Evolutionary conservation across 2,888 invertebrate species (phyloP), one percentile per base, ranked within the genome.

Genomic region (Caenorhabditis becei): DNA sequence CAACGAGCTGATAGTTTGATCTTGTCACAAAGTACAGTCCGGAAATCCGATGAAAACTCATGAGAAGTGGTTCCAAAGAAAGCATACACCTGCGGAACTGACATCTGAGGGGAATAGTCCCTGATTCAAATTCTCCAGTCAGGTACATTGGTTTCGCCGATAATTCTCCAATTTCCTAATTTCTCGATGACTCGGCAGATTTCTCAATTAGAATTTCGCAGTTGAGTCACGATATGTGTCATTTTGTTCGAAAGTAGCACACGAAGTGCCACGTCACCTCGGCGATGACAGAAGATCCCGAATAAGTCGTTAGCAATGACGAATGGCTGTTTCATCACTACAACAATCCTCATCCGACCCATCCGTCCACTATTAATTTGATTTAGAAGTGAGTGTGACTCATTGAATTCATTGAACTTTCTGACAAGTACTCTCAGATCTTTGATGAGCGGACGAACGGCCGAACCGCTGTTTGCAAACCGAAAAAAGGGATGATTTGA

Each of bases 301-400:
- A 49, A 56, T n/a, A 62, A 58, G 54, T 63, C 44, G 63, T 72
- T 72, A 74, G 5, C 37, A 74, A 65, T 74, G 72, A 74, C 72
- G 56, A 74, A 74, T 63, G 61, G 7, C 62, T 44, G 72, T 65
- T 56, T 74, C 72, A 63, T 58, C 23, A 14, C 14, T 23, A 37
- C 47, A 37, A 18, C 35, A 35, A 41, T 44, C 47, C 35, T 41
- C 47, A 62, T 53, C 28, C 35, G 53, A 41, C 23, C 61, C 35
- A 24, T 18, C 32, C 37, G 16, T 54, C 37, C 54, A 56, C 32
- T 32, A 11, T 56, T 62, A 63, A 74, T 56, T 74, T 58, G 49
- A 65, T 63, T 74, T 74, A 51, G 54, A 32, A 59, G 44, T 54
- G 53, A 37, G 20, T n/a, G 20, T 74, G 72, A 74, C 49, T 74